Base-by-base conservation (phyloP, 2,888 invertebrate genomes). In the Dinocampus coccinellae region DNA sequence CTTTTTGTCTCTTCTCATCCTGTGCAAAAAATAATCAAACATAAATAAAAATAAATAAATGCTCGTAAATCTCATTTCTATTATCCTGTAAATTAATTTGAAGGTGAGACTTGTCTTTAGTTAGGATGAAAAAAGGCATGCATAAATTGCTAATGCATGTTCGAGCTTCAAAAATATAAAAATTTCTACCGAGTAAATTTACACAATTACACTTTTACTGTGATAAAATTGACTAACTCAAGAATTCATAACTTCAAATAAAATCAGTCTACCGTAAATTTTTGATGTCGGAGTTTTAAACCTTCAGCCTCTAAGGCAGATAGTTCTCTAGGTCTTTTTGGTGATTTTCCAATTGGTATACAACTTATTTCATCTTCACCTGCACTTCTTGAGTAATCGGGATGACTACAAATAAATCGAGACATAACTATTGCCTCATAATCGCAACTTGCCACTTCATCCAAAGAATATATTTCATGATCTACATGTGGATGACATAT, bases 351-450 rank as follows among this genome's bases (percentile, higher is more conserved):
- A 0, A 93, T 79, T 0, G 96, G 92, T 13, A 91, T 83, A 82
- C 96, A 96, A 79, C 91, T 92, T 29, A 96, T 95, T 24, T 91
- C 88, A 80, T 94, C 92, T 84, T 95, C 95, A 16, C 92, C 93
- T 2, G 92, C 91, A 79, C 94, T 94, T 82, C 92, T 92, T 0
- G 94, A 92, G 80, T 95, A 99, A 73, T 92, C 92, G 0, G 98
- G 97, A 89, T 98, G 98, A 39, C 90, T 89, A 83, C 99, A 99
- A 0, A 99, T 89, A 10, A 93, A 88, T 0, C 95, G 93, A 0
- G 98, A 96, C 24, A 98, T 89, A 13, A 99, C 94, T 13, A 98
- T 92, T 1, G 93, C 93, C 88, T 98, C 98, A 85, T 99, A 99
- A 86, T 97, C 95, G 84, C 99, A 99, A 0, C 96, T 97, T 0